Evolutionary conservation across 1,140 invertebrate genomes (phyloP), one percentile per base, ranked within the genome.

Genomic region (Zeugodacus cucurbitae): DNA sequence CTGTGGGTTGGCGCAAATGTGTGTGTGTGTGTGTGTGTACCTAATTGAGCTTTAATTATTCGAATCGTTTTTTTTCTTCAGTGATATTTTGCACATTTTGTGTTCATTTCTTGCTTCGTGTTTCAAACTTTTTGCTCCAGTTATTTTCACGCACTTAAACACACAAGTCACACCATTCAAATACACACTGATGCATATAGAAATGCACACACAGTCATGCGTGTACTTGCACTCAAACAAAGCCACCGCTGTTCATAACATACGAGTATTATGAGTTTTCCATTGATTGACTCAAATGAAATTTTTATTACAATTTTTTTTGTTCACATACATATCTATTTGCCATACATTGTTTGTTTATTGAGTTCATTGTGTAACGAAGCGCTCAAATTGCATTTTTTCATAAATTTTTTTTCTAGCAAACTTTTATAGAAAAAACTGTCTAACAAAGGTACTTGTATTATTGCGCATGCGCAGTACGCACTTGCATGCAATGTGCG

Each of bases 241-340:
- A 48, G 11, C 48, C 41, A 48, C 26, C 44, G 37, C 44, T 82
- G 7, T 6, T 37, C 4, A 54, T 54, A 54, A 54, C 48, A 37
- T n/a, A n/a, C n/a, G n/a, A n/a, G n/a, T n/a, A 82, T 74, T 74
- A 41, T 74, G 34, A 74, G 34, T 74, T 74, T 67, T 74, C 67
- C 67, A 74, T 82, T 82, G 74, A 82, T 82, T 82, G 41, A 82
- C 74, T 82, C 74, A 82, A 82, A 82, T 82, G 41, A 82, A 82
- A 82, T 82, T 82, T 48, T 70, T 70, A 70, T 70, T 32, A 3
- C 32, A 34, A 32, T 34, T 70, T 70, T 62, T 14, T 74, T 82
- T 82, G 10, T 82, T 82, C 44, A 11, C 10, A 29, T 48, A 1
- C 32, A 20, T 3, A 20, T 64, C 41, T 74, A 22, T 74, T 74